These are phyloP conservation scores for Polypterus senegalus DNA, from an alignment of 2,113 vertebrate genomes.

Conservation along the genomic window DNA sequence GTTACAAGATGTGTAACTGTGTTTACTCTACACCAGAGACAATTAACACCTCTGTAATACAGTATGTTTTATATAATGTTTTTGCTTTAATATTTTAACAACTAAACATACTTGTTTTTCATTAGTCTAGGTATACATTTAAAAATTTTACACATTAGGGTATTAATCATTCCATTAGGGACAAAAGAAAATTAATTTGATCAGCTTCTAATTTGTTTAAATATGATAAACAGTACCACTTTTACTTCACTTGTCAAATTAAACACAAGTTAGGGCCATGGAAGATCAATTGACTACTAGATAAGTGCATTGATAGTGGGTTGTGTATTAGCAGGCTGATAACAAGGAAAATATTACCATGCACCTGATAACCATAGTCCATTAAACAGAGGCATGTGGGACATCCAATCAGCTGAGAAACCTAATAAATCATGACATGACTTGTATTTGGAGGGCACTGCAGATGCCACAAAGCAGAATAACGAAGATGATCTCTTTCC, in stretches of 20 bases:
- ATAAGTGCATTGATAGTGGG: constrained; percentile 45
- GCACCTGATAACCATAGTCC: constrained; percentile 39
- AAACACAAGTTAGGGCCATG: constrained; percentile 36
- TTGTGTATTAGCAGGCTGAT: constrained; percentile 26
- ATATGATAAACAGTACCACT: constrained; percentile 47
- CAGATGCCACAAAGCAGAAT: constrained; percentile 13
- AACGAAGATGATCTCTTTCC: constrained; percentile 20
- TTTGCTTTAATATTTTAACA: too few species aligned
- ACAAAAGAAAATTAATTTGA: constrained; percentile 54
- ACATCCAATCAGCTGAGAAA: constrained; percentile 8
- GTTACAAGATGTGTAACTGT: too few species aligned
- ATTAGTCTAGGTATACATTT: too few species aligned
- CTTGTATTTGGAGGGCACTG: constrained; percentile 1
- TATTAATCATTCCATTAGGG: constrained; percentile 30
- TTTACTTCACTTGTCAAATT: constrained; percentile 40
- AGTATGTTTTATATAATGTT: too few species aligned
- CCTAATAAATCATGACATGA: constrained; percentile 11
- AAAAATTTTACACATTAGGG: background rate
- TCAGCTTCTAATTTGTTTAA: constrained; percentile 43
- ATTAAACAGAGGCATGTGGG: constrained; percentile 38
- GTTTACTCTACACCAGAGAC: too few species aligned
- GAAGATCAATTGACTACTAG: constrained; percentile 48
- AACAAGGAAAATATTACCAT: constrained; percentile 35
- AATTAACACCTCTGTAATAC: too few species aligned
- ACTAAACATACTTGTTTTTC: too few species aligned